Base-by-base conservation (phyloP, 2,888 invertebrate genomes). In the Ornithoptera alexandrae region DNA sequence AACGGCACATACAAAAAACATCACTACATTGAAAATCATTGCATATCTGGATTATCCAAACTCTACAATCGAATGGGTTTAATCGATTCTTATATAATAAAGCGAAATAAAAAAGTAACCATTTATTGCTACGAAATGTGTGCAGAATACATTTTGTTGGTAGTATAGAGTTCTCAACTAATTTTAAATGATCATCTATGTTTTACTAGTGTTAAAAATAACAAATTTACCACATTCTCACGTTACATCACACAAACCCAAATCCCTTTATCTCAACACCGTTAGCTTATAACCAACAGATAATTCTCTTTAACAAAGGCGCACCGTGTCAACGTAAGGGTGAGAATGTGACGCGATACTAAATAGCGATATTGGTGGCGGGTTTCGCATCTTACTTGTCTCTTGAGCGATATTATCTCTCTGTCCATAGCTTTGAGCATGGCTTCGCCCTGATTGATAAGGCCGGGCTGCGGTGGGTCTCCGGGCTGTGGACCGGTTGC, bases 361-460 rank as follows among this genome's bases (percentile, higher is more conserved):
- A 65, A 68, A 61, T 67, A 81, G 84, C 88, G 89, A 88, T 84
- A 81, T 80, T 76, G 75, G 61, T n/a, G 66, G 39, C 67, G 57
- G 42, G 62, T 67, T 67, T n/a, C 53, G 63, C 70, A 30, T 70
- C 70, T 95, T 96, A 98, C 98, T 97, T 98, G 97, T 95, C 98
- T 95, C 93, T 98, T 98, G 83, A 98, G 95, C 82, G 98, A 96
- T 90, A 97, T 95, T 87, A 98, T 96, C 94, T 98, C 98, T 85
- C 97, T 95, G 91, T 98, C 98, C 94, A 98, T 96, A 82, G 97
- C 96, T 92, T 96, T 96, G 82, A 99, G 95, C 92, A 98, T 96
- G 84, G 95, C 95, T 79, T 97, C 96, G 79, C 96, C 96, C 86
- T 96, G 95, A 83, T 94, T 94, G 85, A 89, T 81, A 73, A 86